Base-by-base conservation (phyloP, 1,140 invertebrate species). In the Babylonia areolata region DNA sequence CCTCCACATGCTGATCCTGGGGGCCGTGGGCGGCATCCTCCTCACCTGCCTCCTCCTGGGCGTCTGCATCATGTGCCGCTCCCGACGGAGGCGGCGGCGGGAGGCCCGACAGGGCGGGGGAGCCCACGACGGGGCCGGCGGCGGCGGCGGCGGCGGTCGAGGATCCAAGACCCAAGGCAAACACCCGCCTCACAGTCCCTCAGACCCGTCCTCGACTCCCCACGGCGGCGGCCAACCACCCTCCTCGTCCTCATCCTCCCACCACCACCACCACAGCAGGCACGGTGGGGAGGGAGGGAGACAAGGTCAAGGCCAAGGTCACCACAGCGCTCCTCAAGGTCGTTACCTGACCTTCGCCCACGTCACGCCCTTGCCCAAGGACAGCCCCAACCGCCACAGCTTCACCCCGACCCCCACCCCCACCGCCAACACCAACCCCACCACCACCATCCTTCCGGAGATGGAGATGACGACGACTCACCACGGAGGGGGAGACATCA, bases 311-410 rank as follows among this genome's bases (percentile, higher is more conserved):
- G 84, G 86, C 3, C 64, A 84, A 71, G 84, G 84, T 54, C 73
- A 51, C 20, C n/a, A n/a, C n/a, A n/a, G n/a, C n/a, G n/a, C n/a
- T n/a, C 77, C 84, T 33, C 78, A 80, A 33, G 83, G 80, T 37
- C 84, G 84, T 77, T 87, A 87, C 64, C 37, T 84, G 75, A 81
- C 86, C 31, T 87, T 82, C 37, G 85, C 88, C 51, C 84, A 87
- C 40, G 87, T 89, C 82, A 90, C 78, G 85, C 79, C 69, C 35
- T 73, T 28, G 33, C 82, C 33, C 15, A 85, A 35, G 40, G 88
- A 90, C n/a, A 85, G 84, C 40, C 42, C 81, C 23, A 89, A 90
- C 75, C 85, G 91, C 11, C 89, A 91, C 86, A 92, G 91, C 85
- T 69, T 89, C 51, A 88, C 90, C 28, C 86, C 86, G 15, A 64